Conservation (phyloP, 2,888 invertebrate species). For the Ephialtes manifestator region DNA sequence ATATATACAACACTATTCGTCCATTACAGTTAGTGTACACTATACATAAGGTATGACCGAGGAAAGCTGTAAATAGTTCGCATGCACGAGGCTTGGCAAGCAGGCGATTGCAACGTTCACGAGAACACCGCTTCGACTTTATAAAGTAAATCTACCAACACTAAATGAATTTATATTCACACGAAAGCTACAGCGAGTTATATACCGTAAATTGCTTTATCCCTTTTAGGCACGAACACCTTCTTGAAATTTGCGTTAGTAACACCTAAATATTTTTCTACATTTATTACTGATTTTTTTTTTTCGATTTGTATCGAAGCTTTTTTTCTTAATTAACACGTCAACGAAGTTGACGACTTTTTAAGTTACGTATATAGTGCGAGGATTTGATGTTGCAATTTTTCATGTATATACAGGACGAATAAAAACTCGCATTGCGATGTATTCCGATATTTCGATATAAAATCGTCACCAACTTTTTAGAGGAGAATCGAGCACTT, state of each 20-base stretch:
- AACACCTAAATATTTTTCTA: neutral
- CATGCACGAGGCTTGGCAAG: constrained; percentile 59
- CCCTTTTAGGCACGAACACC: constrained; percentile 15
- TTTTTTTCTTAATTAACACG: neutral
- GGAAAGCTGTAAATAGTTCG: constrained; percentile 62
- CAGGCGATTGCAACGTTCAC: constrained; percentile 53
- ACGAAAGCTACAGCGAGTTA: constrained; percentile 11
- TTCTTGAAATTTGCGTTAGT: neutral
- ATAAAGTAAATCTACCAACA: constrained; percentile 66
- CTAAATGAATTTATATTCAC: constrained; percentile 63
- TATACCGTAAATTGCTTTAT: constrained; percentile 38
- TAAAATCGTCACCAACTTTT: too few species aligned
- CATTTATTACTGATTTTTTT: neutral
- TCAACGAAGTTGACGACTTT: neutral
- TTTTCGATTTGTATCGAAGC: neutral
- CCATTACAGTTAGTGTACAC: constrained; percentile 25
- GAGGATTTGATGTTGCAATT: too few species aligned
- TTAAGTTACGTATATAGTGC: neutral
- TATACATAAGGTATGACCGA: constrained; percentile 29
- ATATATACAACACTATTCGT: constrained; percentile 16
- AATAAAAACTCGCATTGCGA: too few species aligned
- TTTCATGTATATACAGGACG: too few species aligned
- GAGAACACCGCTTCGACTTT: constrained; percentile 62
- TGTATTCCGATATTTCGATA: too few species aligned
- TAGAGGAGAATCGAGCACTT: too few species aligned